Percentiles rank a stretch among this genome's conserved stretches.
Conservation (phyloP, 2,797 vertebrate genomes). For the Mormyrus proboscirostris region DNA sequence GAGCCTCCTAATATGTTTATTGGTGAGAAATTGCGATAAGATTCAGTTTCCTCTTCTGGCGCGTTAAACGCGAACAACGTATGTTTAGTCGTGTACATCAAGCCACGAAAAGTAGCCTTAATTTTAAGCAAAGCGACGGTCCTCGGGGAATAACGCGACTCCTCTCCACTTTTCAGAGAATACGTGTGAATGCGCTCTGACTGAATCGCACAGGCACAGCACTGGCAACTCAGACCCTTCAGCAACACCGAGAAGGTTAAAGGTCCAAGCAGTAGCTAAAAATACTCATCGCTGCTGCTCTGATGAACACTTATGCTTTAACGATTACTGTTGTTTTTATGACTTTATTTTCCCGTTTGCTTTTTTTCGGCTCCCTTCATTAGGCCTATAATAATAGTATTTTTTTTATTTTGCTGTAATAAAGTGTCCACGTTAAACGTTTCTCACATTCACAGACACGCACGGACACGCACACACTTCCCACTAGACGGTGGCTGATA, state of each 20-base stretch:
- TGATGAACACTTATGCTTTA: constrained; percentile 33
- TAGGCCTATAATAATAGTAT: constrained; percentile 22
- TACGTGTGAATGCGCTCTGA: background rate
- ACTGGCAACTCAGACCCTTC: background rate
- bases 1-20: background rate
- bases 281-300: background rate
- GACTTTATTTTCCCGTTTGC: constrained; percentile 8
- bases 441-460: background rate
- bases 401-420: constrained; percentile 33
- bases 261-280: constrained; percentile 27
- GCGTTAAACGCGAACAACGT: background rate
- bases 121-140: background rate
- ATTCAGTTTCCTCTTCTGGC: background rate
- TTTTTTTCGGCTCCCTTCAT: background rate
- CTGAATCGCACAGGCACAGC: background rate
- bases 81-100: background rate
- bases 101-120: background rate
- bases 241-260: constrained; percentile 27
- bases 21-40: background rate
- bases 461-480: background rate
- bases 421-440: background rate
- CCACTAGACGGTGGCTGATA: background rate
- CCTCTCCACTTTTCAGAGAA: background rate
- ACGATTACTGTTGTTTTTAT: constrained; percentile 36
- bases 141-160: background rate